Percentiles rank a stretch among this genome's conserved stretches.
Conservation (phyloP, 2,113 vertebrate genomes). For the Eublepharis macularius region DNA sequence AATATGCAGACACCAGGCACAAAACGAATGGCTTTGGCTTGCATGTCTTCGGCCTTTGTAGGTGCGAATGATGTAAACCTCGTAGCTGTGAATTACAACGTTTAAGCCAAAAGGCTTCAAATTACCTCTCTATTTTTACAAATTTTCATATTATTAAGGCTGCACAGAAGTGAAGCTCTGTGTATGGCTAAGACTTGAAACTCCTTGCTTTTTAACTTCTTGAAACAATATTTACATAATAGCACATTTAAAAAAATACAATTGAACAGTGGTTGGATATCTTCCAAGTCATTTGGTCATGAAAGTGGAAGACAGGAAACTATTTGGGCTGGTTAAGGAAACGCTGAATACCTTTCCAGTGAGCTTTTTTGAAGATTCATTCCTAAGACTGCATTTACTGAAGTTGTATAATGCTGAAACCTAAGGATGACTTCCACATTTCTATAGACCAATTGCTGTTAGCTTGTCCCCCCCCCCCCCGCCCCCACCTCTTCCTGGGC, state of each 20-base stretch:
- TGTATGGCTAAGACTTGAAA: background rate
- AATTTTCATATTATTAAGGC: background rate
- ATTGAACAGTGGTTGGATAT: background rate
- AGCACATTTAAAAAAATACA: background rate
- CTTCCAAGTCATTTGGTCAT: slow-evolving; percentile 3
- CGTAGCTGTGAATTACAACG: background rate
- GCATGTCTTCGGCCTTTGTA: background rate
- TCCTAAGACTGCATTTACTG: background rate
- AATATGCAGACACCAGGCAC: background rate
- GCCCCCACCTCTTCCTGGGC: background rate
- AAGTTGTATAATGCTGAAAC: background rate
- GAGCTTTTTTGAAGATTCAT: background rate
- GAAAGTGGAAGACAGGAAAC: background rate
- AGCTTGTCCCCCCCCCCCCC: background rate
- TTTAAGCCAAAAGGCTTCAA: background rate
- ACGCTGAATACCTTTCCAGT: background rate
- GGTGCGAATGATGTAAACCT: background rate
- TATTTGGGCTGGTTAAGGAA: slow-evolving; percentile 14
- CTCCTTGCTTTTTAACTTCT: background rate
- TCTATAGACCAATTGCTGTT: background rate
- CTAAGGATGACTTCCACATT: background rate
- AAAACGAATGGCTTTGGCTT: slow-evolving; percentile 16
- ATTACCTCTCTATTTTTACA: background rate
- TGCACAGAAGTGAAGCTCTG: background rate
- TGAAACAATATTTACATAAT: background rate